Evolutionary conservation across 1,140 invertebrate genomes (phyloP).

Genomic region (Leptinotarsa defecta): DNA sequence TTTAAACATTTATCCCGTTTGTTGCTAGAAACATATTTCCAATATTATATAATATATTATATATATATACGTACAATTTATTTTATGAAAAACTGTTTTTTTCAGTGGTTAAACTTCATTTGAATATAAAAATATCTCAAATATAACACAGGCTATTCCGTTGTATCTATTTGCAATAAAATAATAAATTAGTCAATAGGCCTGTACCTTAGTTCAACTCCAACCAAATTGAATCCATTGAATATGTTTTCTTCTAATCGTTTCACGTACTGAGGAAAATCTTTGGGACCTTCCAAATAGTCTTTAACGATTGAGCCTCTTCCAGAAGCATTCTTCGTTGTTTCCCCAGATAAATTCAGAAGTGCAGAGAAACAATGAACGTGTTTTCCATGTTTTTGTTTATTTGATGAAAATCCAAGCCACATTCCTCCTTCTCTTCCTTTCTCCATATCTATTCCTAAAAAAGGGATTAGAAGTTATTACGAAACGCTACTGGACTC

Average conservation of each 20-base stretch:
- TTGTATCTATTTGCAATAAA: too few relatives aligned
- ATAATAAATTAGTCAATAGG: too few relatives aligned
- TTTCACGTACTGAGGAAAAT: constrained; percentile 62
- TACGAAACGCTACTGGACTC: too few relatives aligned
- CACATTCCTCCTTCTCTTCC: constrained; percentile 78
- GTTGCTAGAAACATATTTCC: too few relatives aligned
- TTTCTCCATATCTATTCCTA: constrained; percentile 72
- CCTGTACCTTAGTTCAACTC: constrained; percentile 66
- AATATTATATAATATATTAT: too few relatives aligned
- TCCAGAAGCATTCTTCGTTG: constrained; percentile 59
- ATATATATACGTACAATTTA: too few relatives aligned
- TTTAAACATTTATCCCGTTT: too few relatives aligned
- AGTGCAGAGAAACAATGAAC: constrained; percentile 62
- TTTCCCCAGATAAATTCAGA: constrained; percentile 70
- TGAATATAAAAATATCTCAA: too few relatives aligned
- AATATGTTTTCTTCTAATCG: constrained; percentile 64
- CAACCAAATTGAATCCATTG: constrained; percentile 72
- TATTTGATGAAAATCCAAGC: constrained; percentile 63
- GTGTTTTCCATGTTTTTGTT: constrained; percentile 30
- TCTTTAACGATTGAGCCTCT: constrained; percentile 72
- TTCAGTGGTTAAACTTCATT: too few relatives aligned
- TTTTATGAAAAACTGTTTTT: too few relatives aligned
- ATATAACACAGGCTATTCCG: too few relatives aligned
- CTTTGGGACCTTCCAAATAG: constrained; percentile 61
- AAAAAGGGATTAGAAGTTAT: too few relatives aligned